phyloP scores from a whole-genome alignment of 1,140 invertebrate species.

The Hormaphis cornu region DNA sequence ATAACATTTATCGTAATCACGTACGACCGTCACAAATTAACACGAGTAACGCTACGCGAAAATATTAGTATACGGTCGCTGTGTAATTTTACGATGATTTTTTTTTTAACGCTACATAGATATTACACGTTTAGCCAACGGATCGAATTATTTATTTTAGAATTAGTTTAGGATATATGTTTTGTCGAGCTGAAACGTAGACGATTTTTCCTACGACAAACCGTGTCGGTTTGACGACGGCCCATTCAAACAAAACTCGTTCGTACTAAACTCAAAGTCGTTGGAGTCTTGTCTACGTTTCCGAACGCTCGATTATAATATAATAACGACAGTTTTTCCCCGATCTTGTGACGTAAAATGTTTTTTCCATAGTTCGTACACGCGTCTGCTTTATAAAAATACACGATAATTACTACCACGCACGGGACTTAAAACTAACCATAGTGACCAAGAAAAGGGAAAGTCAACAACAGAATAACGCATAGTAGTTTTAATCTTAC shows the following conservation, averaged over 20 bases:
- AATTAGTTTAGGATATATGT: not conserved
- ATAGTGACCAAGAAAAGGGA: not conserved
- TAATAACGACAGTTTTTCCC: constrained; percentile 7
- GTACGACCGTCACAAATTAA: no score
- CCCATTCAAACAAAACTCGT: not conserved
- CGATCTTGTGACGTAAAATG: not conserved
- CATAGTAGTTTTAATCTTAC: not conserved
- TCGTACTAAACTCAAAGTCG: not conserved
- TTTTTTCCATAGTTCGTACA: not conserved
- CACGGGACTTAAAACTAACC: not conserved
- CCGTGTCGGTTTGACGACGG: not conserved
- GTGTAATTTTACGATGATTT: no score
- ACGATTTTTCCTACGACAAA: constrained; percentile 24
- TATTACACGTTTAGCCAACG: not conserved
- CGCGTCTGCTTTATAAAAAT: no score
- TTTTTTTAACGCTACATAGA: no score
- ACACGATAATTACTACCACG: not conserved
- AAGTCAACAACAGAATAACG: not conserved
- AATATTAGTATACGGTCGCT: no score
- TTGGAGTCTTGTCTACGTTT: constrained; percentile 31
- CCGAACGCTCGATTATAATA: no score
- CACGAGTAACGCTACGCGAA: no score
- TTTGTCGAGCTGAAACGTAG: constrained; percentile 19
- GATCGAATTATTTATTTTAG: constrained; percentile 15
- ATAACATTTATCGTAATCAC: no score